Evolutionary conservation across 35 echinoderm and acorn worm genomes (phyloP), one percentile per base, ranked within the genome.

Genomic region (Apostichopus parvimensis): DNA sequence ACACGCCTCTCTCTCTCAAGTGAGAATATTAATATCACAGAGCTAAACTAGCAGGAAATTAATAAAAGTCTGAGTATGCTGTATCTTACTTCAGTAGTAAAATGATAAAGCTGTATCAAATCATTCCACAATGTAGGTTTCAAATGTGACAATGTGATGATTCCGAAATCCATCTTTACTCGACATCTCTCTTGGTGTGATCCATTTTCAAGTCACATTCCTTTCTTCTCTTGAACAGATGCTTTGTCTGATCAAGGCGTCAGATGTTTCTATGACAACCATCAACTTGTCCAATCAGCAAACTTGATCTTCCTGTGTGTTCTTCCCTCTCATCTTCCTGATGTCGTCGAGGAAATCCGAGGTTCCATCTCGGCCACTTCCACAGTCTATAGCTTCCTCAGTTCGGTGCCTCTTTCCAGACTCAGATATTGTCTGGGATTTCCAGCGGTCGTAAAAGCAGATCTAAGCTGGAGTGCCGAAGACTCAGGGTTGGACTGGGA

Each of bases 281-380:
- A 57, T 11, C 72, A 92, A 59, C 73, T 98, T 14, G 91, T 93
- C 10, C 75, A 91, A n/a, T 95, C 97, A 4, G 90, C 93, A 10
- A 91, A 98, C 81, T 26, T 98, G 0, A 60, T 98, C 17, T 98
- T 96, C 82, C 80, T 98, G 22, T 98, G 97, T 80, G 90, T 98
- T 9, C 91, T 98, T 5, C 97, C 97, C 18, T 98, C 97, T 21
- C 97, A 98, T 61, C 91, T 98, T 12, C 93, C 91, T 23, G 87
- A 87, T 55, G 94, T 98, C 2, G 93, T 94, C 4, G 76, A 95
- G 52, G 97, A 98, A n/a, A 91, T 98, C 88, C 53, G 82, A 12
- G 94, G 92, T 34, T 5, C 56, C 11, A 91, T 98, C 12, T 80
- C 95, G 4, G 9, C 79, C 1, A 65, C 89, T 57, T 96, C 90